Evolutionary conservation across 2,888 invertebrate species (phyloP).

Genomic region (Drosophila kokeensis): DNA sequence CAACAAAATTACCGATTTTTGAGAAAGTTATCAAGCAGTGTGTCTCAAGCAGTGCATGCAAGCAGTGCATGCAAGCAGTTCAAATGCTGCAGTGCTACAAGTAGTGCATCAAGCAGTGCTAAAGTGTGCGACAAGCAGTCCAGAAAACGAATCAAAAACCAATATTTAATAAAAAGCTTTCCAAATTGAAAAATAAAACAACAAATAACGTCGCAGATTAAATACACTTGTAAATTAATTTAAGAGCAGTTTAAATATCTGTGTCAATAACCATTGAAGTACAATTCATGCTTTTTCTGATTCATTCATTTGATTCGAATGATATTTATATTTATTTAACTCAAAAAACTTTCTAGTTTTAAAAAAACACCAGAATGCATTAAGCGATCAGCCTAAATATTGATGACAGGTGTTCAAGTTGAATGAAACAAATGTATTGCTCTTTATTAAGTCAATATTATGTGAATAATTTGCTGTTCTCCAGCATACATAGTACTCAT

Average conservation of each 20-base stretch:
- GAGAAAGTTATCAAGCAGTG: slow-evolving; percentile 14
- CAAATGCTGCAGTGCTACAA: not conserved
- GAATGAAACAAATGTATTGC: slow-evolving; percentile 9
- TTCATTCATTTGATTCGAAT: not conserved
- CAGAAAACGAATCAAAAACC: not conserved
- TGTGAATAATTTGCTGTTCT: slow-evolving; percentile 13
- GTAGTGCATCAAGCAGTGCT: not conserved
- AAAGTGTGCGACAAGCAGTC: not conserved
- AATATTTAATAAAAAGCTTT: not conserved
- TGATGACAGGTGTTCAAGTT: slow-evolving; percentile 36
- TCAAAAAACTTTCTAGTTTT: too few species aligned
- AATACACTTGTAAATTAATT: not conserved
- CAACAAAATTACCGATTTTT: not conserved
- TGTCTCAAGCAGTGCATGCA: not conserved
- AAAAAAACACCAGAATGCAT: not conserved
- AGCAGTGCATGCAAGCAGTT: not conserved
- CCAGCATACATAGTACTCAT: slow-evolving; percentile 7
- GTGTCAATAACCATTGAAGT: not conserved
- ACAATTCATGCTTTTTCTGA: not conserved
- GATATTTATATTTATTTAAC: not conserved
- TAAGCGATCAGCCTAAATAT: slow-evolving; percentile 18
- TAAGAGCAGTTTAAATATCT: not conserved
- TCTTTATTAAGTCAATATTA: not conserved
- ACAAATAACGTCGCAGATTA: not conserved
- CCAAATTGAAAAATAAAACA: not conserved